Conservation (phyloP, 2,888 invertebrate species). For the Hoplodrina ambigua region DNA sequence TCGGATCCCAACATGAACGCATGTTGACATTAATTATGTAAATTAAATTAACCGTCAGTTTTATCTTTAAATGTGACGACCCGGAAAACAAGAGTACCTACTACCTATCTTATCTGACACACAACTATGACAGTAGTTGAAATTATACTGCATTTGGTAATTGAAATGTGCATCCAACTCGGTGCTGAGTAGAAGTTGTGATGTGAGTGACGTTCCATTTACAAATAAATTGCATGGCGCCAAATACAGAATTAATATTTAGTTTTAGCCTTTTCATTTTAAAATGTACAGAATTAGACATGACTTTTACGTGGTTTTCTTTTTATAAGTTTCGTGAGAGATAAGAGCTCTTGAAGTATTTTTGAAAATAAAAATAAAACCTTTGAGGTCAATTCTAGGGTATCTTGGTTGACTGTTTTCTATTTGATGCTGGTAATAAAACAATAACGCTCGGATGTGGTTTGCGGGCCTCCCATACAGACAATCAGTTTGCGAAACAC, state of each 20-base stretch:
- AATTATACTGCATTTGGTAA: slow-evolving; percentile 34
- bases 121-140: slow-evolving; percentile 41
- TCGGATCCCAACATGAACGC: slow-evolving; percentile 19
- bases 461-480: slow-evolving; percentile 22
- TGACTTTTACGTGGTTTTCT: too few relatives aligned
- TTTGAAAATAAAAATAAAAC: not conserved
- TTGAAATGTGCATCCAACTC: slow-evolving; percentile 8
- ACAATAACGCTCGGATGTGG: slow-evolving; percentile 31
- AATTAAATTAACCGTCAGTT: slow-evolving; percentile 45
- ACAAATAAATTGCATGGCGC: slow-evolving; percentile 4
- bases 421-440: slow-evolving; percentile 8
- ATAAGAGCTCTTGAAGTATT: too few relatives aligned
- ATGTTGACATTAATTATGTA: slow-evolving; percentile 48
- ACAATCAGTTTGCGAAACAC: slow-evolving; percentile 39
- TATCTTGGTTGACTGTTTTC: slow-evolving; percentile 7
- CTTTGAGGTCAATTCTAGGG: not conserved
- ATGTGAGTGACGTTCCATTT: slow-evolving; percentile 13
- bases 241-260: not conserved
- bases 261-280: too few relatives aligned
- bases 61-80: slow-evolving; percentile 54
- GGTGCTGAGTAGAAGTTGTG: not conserved
- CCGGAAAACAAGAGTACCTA: slow-evolving; percentile 46
- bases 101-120: slow-evolving; percentile 50
- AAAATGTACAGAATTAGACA: too few relatives aligned
- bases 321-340: too few relatives aligned